Conservation (phyloP, 2,888 invertebrate genomes). For the Nephrocerus scutellatus region DNA sequence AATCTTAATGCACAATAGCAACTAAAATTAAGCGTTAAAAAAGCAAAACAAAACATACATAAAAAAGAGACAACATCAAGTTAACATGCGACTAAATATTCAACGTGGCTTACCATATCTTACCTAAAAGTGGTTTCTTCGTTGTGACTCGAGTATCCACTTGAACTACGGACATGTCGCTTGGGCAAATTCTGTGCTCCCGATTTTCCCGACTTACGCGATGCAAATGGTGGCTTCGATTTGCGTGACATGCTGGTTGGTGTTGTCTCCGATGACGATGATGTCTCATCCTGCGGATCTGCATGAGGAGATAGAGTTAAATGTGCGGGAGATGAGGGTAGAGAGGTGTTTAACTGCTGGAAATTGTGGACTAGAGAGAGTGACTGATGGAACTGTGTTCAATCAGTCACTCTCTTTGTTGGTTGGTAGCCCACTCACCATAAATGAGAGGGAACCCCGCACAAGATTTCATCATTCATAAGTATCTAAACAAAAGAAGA, state of each 20-base stretch:
- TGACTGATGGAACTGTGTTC: neutral
- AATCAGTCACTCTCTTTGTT: no score
- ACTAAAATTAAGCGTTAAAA: no score
- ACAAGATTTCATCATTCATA: neutral
- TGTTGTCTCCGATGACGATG: constrained; percentile 72
- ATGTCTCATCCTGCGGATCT: constrained; percentile 69
- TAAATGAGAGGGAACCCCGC: constrained; percentile 1
- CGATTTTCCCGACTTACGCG: constrained; percentile 58
- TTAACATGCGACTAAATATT: constrained; percentile 23
- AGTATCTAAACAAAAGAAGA: neutral
- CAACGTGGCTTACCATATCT: constrained; percentile 28
- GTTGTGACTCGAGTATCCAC: constrained; percentile 76
- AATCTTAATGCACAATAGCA: no score
- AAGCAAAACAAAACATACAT: no score
- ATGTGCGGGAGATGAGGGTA: neutral
- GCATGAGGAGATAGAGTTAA: constrained; percentile 6
- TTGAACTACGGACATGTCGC: constrained; percentile 68
- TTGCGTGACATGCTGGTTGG: constrained; percentile 61
- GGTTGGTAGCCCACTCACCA: no score
- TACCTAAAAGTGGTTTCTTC: constrained; percentile 80
- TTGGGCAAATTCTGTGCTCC: constrained; percentile 56
- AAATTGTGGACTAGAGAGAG: no score
- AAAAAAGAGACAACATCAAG: constrained; percentile 19
- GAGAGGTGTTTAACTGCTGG: no score
- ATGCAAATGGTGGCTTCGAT: constrained; percentile 64